These are phyloP conservation scores for Porites lutea DNA, from an alignment of 64 coral and sea anemone species.

Conservation along the genomic window DNA sequence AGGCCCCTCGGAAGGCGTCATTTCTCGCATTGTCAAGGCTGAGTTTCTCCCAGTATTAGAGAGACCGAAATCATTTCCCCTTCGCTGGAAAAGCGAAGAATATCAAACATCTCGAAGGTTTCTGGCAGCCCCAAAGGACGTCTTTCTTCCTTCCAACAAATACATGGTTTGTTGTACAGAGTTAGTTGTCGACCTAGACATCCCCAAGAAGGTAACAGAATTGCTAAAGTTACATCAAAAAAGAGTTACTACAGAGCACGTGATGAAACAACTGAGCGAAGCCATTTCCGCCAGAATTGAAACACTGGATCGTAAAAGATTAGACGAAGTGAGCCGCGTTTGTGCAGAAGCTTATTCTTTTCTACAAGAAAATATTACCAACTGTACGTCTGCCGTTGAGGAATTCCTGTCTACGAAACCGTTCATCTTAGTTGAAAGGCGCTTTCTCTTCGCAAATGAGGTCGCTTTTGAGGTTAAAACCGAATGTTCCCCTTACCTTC, in stretches of 20 bases:
- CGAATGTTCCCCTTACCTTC: conserved; percentile 56
- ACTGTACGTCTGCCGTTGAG: background rate
- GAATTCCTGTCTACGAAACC: background rate
- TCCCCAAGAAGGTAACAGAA: background rate
- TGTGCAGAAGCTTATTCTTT: conserved; percentile 44
- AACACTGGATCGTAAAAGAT: background rate
- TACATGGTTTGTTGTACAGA: conserved; percentile 59
- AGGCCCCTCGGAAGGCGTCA: background rate
- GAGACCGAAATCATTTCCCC: conserved; percentile 71
- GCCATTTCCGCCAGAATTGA: background rate
- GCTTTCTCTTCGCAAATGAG: conserved; percentile 20
- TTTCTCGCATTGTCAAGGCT: conserved; percentile 20
- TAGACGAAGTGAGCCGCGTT: conserved; percentile 16
- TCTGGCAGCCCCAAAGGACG: conserved; percentile 18
- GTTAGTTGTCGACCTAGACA: conserved; percentile 6
- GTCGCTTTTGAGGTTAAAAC: conserved; percentile 35
- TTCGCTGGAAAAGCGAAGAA: conserved; percentile 79
- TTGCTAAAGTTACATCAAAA: background rate
- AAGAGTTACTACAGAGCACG: background rate
- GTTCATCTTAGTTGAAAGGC: conserved; percentile 39
- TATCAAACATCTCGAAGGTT: background rate
- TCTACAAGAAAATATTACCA: conserved; percentile 24
- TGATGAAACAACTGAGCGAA: conserved; percentile 5
- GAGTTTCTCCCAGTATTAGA: conserved; percentile 73
- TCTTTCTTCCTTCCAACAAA: conserved; percentile 42